Percentiles rank a stretch among this genome's conserved stretches.
phyloP scores from a whole-genome alignment of 92 coral and sea anemone species.

The Zoanthus solanderi region DNA sequence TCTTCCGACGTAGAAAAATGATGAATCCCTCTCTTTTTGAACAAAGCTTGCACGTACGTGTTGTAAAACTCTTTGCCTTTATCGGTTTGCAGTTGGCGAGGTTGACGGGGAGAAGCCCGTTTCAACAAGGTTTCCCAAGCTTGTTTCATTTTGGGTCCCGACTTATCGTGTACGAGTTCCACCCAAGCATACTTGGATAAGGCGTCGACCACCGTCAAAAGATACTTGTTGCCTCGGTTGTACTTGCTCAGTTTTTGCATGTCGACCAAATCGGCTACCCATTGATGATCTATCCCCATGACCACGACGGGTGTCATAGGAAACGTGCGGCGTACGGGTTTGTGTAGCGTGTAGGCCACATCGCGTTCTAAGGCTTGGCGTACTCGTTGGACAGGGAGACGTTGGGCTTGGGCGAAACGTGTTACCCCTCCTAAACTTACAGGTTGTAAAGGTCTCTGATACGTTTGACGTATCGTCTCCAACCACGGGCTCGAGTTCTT shows the following conservation, averaged over 20 bases:
- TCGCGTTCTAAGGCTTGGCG: neutral
- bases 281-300: slow-evolving; percentile 11
- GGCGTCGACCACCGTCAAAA: slow-evolving; percentile 26
- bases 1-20: neutral
- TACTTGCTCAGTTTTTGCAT: neutral
- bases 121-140: neutral
- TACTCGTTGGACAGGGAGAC: neutral
- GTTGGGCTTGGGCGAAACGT: neutral
- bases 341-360: neutral
- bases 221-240: slow-evolving; percentile 9
- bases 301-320: neutral
- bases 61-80: slow-evolving; percentile 4
- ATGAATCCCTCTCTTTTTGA: slow-evolving; percentile 14
- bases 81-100: neutral
- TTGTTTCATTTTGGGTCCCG: neutral
- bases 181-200: slow-evolving; percentile 70
- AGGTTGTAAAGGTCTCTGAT: neutral
- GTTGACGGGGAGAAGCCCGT: slow-evolving; percentile 12
- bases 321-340: neutral
- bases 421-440: neutral
- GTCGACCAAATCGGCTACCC: slow-evolving; percentile 38
- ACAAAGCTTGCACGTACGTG: neutral
- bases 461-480: neutral
- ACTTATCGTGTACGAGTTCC: slow-evolving; percentile 52
- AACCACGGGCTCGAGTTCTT: too few relatives aligned